phyloP scores from a whole-genome alignment of 2,797 vertebrate genomes.

The Brotula barbata region DNA sequence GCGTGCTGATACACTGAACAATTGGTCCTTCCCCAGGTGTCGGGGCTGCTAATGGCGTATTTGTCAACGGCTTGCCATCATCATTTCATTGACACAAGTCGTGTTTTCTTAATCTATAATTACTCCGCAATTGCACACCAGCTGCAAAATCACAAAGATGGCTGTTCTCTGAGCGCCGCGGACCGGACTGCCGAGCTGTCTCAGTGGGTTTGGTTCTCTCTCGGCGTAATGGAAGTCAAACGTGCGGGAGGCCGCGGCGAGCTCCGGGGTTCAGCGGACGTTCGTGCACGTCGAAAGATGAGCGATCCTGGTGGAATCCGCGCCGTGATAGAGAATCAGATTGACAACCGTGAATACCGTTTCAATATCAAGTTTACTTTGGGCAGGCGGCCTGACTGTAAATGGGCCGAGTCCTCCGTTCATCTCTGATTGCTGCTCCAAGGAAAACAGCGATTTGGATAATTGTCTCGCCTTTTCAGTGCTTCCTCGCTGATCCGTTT shows the following conservation, averaged over 20 bases:
- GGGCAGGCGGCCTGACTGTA: slow-evolving; percentile 42
- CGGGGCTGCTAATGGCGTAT: slow-evolving; percentile 54
- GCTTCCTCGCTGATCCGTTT: slow-evolving; percentile 36
- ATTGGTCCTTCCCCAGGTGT: slow-evolving; percentile 63
- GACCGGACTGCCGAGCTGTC: slow-evolving; percentile 45
- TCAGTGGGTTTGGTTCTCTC: slow-evolving; percentile 42
- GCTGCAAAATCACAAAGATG: slow-evolving; percentile 70
- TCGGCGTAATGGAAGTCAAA: slow-evolving; percentile 41
- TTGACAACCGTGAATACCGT: slow-evolving; percentile 34
- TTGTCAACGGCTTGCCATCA: slow-evolving; percentile 64
- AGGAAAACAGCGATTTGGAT: slow-evolving; percentile 51
- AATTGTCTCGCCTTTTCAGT: slow-evolving; percentile 44
- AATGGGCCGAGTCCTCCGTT: slow-evolving; percentile 30
- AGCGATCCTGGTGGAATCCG: slow-evolving; percentile 35
- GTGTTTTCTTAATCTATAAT: slow-evolving; percentile 72
- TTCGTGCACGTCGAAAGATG: not conserved
- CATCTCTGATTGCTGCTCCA: slow-evolving; percentile 45
- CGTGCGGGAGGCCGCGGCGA: slow-evolving; percentile 32
- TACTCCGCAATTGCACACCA: slow-evolving; percentile 67
- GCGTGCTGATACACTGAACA: slow-evolving; percentile 56
- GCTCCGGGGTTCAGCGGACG: slow-evolving; percentile 14
- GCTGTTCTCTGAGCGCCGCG: slow-evolving; percentile 42
- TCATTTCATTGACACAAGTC: slow-evolving; percentile 71
- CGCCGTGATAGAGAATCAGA: slow-evolving; percentile 30
- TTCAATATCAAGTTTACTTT: slow-evolving; percentile 39